Evolutionary conservation across 2,888 invertebrate genomes (phyloP).

Genomic region (Drosophila kuntzei): DNA sequence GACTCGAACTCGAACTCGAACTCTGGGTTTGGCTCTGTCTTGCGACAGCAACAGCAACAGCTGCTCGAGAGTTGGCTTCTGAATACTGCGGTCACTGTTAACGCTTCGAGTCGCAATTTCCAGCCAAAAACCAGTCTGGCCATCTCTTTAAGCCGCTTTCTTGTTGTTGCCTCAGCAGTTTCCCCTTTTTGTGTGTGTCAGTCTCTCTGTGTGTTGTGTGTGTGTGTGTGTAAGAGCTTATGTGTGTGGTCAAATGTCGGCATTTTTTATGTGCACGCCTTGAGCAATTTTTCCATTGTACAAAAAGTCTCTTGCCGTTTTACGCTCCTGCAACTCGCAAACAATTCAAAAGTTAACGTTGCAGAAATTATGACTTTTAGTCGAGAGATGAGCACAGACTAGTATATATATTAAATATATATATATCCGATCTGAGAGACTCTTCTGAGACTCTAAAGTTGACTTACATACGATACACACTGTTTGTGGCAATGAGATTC

Average conservation of each 20-base stretch:
- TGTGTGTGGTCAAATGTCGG: conserved; percentile 79
- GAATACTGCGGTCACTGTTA: conserved; percentile 37
- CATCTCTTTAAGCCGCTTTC: conserved; percentile 66
- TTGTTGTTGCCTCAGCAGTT: conserved; percentile 44
- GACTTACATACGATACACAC: not conserved
- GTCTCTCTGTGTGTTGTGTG: conserved; percentile 8
- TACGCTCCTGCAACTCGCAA: conserved; percentile 55
- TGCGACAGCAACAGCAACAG: conserved; percentile 55
- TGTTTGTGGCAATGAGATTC: conserved; percentile 27
- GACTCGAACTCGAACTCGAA: conserved; percentile 2
- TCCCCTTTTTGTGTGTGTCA: conserved; percentile 49
- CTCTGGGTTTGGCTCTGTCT: conserved; percentile 30
- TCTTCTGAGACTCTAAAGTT: not conserved
- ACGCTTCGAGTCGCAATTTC: conserved; percentile 61
- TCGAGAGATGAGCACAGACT: conserved; percentile 9
- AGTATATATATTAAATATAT: not conserved
- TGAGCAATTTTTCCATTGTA: conserved; percentile 75
- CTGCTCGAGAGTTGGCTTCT: conserved; percentile 45
- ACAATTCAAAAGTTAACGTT: conserved; percentile 61
- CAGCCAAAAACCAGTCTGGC: conserved; percentile 77
- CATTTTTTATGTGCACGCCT: conserved; percentile 73
- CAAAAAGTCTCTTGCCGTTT: conserved; percentile 33
- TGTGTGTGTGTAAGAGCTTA: conserved; percentile 21
- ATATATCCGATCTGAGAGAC: conserved; percentile 3
- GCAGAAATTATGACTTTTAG: conserved; percentile 67